These are phyloP conservation scores for Aphelinus atriplicis DNA, from an alignment of 1,140 invertebrate species.

Conservation along the genomic window DNA sequence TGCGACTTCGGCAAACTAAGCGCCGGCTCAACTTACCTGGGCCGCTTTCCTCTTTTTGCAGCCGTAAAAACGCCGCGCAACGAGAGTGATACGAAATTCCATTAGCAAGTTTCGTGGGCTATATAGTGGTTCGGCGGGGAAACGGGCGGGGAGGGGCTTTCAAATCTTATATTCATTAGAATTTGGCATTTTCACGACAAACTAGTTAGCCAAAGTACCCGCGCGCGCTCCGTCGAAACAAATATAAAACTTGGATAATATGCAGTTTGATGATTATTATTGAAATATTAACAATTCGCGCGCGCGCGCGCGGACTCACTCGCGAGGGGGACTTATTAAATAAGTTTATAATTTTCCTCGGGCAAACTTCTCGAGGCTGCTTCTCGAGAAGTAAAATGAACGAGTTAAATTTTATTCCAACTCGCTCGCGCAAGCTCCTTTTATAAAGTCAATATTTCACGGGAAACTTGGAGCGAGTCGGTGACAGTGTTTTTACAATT, in stretches of 20 bases:
- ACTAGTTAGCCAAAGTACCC: conserved; percentile 41
- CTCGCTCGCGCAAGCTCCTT: conserved; percentile 15
- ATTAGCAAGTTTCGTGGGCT: conserved; percentile 32
- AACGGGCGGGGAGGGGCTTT: conserved; percentile 33
- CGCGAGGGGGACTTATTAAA: conserved; percentile 15
- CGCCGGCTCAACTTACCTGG: no score
- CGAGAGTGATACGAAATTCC: conserved; percentile 37
- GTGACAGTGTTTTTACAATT: no score
- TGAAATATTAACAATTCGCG: conserved; percentile 33
- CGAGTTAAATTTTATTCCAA: conserved; percentile 42
- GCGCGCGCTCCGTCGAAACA: conserved; percentile 36
- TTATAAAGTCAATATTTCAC: conserved; percentile 9
- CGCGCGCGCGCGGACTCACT: background rate
- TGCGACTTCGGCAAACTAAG: no score
- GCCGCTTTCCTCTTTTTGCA: no score
- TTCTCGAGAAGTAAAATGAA: conserved; percentile 45
- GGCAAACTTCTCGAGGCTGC: conserved; percentile 44
- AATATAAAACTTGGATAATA: conserved; percentile 40
- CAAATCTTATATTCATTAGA: conserved; percentile 44
- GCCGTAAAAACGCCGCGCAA: background rate
- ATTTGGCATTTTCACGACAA: conserved; percentile 40
- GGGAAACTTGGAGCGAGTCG: background rate
- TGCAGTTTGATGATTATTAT: conserved; percentile 40
- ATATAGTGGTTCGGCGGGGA: no score
- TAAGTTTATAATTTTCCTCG: conserved; percentile 33